Percentiles rank a stretch among this genome's conserved stretches.
Conservation (phyloP, 2,797 vertebrate species). For the Rhadinocentrus ornatus region DNA sequence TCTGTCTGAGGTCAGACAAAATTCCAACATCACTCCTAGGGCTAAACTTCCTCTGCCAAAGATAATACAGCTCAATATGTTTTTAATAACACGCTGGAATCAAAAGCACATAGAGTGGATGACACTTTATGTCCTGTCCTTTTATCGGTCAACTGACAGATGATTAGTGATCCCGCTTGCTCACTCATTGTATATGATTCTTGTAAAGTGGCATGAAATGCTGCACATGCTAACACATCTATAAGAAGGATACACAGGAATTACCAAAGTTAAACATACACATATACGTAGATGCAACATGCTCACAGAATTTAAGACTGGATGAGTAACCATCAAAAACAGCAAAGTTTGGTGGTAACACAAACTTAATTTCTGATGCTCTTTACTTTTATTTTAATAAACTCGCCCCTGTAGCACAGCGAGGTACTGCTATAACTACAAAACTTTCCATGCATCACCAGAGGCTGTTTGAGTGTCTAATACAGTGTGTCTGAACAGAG, state of each 20-base stretch:
- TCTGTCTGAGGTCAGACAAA: conserved; percentile 45
- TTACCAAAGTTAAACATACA: not conserved
- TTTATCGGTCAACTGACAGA: conserved; percentile 67
- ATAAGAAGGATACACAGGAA: conserved; percentile 1
- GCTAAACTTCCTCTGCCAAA: conserved; percentile 73
- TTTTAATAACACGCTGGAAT: conserved; percentile 60
- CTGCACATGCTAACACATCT: conserved; percentile 26
- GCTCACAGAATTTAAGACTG: not conserved
- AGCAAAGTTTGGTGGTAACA: conserved; percentile 3
- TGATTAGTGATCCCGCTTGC: conserved; percentile 64
- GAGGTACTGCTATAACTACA: conserved; percentile 23
- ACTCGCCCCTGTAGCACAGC: not conserved
- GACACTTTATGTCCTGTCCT: conserved; percentile 63
- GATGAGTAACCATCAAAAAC: not conserved
- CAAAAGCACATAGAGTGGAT: no score
- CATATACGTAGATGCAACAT: not conserved
- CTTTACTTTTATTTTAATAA: conserved; percentile 42
- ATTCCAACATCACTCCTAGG: conserved; percentile 21
- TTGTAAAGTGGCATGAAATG: conserved; percentile 56
- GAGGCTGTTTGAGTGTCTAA: conserved; percentile 50
- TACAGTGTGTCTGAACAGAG: conserved; percentile 25
- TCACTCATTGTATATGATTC: conserved; percentile 29
- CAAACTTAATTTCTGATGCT: conserved; percentile 19
- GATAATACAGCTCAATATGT: conserved; percentile 48
- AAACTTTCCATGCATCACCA: conserved; percentile 41